Evolutionary conservation across 2,113 vertebrate species (phyloP), one percentile per base, ranked within the genome.

Genomic region (Ageneiosus marmoratus): DNA sequence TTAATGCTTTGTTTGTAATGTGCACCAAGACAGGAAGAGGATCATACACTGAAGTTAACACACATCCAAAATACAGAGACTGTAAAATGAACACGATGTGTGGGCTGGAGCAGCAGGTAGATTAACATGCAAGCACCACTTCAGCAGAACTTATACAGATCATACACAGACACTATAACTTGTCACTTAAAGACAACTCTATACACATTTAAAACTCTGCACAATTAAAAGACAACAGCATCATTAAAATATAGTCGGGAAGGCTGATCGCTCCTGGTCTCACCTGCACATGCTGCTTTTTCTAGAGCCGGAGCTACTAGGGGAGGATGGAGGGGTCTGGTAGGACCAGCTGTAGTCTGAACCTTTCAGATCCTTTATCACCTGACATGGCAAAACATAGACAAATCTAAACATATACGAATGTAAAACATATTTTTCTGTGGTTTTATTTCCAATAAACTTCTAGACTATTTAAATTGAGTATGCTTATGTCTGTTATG

Each of bases 241-340:
- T 20, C 48, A 84, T 34, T 60, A 22, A 48, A 65, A 46, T 22
- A 29, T 11, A 27, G 15, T n/a, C 41, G 50, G 27, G 29, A 53
- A n/a, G 46, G 24, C 5, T 34, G 27, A 60, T 48, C 24, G 27
- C 48, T 55, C 48, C 34, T 44, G 5, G 20, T 60, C 65, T 77
- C 87, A 99, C 97, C 98, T 99, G 96, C 98, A 99, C 97, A 99
- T 98, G 95, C 97, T 99, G 92, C 97, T 97, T 92, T 99, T 99
- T 53, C 97, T 95, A 72, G 98, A 99, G 73, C 97, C 94, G 12
- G 97, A 98, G 91, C 96, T 98, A 94, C 95, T 97, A 20, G 98
- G 98, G 0, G 98, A 99, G 0, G 98, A 98, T 0, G 97, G 98
- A 0, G 98, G 98, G 0, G 98, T 99, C 93, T 99, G 98, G 92